phyloP scores from a whole-genome alignment of 2,113 vertebrate genomes.

The Heterotilapia buettikoferi region DNA sequence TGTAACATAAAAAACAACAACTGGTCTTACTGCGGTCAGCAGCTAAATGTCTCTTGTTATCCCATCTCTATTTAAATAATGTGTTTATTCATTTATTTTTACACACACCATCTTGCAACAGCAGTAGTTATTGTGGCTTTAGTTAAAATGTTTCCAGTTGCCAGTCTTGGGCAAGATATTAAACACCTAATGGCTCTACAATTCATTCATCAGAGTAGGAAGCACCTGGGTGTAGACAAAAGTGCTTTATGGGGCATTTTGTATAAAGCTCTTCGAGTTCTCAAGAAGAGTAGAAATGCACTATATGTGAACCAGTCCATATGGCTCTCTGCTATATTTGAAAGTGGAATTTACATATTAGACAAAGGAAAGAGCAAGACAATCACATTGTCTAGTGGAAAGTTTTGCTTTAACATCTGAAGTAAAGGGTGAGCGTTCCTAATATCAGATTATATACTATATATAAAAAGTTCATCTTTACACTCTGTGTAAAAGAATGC shows the following conservation, averaged over 20 bases:
- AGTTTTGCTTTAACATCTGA: neutral
- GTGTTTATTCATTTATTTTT: neutral
- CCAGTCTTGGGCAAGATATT: neutral
- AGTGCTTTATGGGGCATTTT: neutral
- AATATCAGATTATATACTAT: neutral
- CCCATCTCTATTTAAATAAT: neutral
- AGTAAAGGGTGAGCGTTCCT: neutral
- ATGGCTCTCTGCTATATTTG: neutral
- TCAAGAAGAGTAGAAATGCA: neutral
- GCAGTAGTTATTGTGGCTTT: neutral
- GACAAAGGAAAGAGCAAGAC: neutral
- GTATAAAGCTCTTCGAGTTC: fast-evolving
- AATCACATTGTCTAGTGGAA: neutral
- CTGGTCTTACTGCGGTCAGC: neutral
- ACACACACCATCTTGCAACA: fast-evolving
- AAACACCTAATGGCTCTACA: neutral
- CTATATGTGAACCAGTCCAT: fast-evolving
- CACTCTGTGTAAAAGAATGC: neutral
- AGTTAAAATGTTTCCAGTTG: neutral
- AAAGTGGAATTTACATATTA: neutral
- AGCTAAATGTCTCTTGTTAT: neutral
- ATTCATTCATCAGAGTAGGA: neutral
- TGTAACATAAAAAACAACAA: neutral
- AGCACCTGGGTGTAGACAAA: neutral
- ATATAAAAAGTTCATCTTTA: neutral